Evolutionary conservation across 2,888 invertebrate genomes (phyloP).

Genomic region (Syritta pipiens): DNA sequence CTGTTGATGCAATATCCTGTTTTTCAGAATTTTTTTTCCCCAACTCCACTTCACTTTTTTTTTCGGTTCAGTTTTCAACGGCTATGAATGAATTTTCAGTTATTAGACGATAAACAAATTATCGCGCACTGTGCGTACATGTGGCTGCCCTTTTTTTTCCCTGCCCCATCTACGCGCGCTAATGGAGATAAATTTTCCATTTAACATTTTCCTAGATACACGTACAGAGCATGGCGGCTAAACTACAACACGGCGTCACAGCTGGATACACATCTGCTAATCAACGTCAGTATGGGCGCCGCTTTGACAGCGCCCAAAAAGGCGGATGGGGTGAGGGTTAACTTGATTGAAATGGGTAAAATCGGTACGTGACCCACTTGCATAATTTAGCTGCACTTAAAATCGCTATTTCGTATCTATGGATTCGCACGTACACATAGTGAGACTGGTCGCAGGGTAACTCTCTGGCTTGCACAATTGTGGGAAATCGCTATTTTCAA

Average conservation of each 20-base stretch:
- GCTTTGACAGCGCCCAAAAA: conserved; percentile 50
- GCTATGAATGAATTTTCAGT: conserved; percentile 8
- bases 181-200: conserved; percentile 40
- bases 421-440: conserved; percentile 57
- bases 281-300: conserved; percentile 62
- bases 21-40: not conserved
- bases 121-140: no score
- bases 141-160: conserved; percentile 1
- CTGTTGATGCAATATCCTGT: conserved; percentile 44
- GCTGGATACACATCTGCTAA: conserved; percentile 65
- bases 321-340: no score
- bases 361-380: conserved; percentile 67
- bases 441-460: conserved; percentile 22
- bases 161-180: not conserved
- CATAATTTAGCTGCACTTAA: conserved; percentile 68
- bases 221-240: not conserved
- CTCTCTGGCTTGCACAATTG: conserved; percentile 30
- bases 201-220: conserved; percentile 19
- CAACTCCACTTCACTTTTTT: not conserved
- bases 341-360: conserved; percentile 64
- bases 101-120: conserved; percentile 46
- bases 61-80: not conserved
- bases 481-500: conserved; percentile 31
- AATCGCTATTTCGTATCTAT: conserved; percentile 61
- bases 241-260: conserved; percentile 33